Percentiles rank a stretch among this genome's conserved stretches.
These are phyloP conservation scores for Epizoanthus ramosus DNA, from an alignment of 92 coral and sea anemone genomes.

Conservation along the genomic window DNA sequence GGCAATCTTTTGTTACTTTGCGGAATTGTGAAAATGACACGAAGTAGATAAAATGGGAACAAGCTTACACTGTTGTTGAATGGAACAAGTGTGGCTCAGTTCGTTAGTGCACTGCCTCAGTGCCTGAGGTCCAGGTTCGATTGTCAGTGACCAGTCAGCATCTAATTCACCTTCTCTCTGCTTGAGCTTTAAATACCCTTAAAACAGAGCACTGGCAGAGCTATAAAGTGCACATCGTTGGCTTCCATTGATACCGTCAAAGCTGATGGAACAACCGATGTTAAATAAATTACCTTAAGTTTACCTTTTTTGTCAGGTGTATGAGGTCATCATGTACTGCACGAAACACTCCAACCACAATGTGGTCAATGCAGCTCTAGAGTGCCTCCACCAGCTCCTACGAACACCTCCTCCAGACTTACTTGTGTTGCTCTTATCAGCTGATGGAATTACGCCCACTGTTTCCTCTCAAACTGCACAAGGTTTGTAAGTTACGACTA, in stretches of 20 bases:
- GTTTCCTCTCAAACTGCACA: slow-evolving; percentile 48
- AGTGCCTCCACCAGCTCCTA: slow-evolving; percentile 86
- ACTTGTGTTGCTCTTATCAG: slow-evolving; percentile 69
- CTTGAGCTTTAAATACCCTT: too few relatives aligned
- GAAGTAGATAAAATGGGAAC: background rate
- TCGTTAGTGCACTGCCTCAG: too few relatives aligned
- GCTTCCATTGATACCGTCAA: too few relatives aligned
- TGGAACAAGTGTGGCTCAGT: too few relatives aligned
- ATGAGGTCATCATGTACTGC: slow-evolving; percentile 89
- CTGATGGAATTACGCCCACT: slow-evolving; percentile 83
- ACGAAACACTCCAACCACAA: slow-evolving; percentile 93
- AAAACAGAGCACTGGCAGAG: too few relatives aligned
- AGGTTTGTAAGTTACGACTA: slow-evolving; percentile 41
- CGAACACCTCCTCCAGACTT: slow-evolving; percentile 91
- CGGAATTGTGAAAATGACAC: background rate
- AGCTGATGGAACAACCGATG: too few relatives aligned
- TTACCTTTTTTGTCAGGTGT: slow-evolving; percentile 57
- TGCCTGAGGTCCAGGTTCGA: too few relatives aligned
- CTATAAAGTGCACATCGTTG: too few relatives aligned
- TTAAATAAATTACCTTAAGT: too few relatives aligned
- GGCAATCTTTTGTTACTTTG: too few relatives aligned
- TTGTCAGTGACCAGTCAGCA: too few relatives aligned
- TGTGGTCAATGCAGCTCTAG: slow-evolving; percentile 90
- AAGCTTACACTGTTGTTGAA: background rate
- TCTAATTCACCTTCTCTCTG: too few relatives aligned